Base-by-base conservation (phyloP, 2,888 invertebrate genomes). In the Sipunculus nudus region DNA sequence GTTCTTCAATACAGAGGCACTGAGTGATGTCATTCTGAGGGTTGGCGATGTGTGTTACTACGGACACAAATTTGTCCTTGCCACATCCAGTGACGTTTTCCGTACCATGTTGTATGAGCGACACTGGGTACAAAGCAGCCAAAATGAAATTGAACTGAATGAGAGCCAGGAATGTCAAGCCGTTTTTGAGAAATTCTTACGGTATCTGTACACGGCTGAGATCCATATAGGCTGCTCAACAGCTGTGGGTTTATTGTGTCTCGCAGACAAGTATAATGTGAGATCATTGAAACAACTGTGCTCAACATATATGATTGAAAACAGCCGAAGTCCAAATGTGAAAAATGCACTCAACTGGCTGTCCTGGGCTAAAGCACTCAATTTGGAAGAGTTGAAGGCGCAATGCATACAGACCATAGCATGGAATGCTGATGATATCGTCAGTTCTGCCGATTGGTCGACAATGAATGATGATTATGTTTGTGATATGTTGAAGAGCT, bases 211-310 rank as follows among this genome's bases (percentile, higher is more conserved):
- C 72, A 80, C 81, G 3, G 83, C 81, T 3, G 78, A 81, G 62
- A 74, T 83, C 1, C 62, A 65, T n/a, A 75, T 83, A 39, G 75
- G 72, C 29, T 71, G 71, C 25, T 74, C 77, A 5, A 75, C 76
- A 21, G 79, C 81, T 13, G 77, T 82, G 0, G 83, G 83, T 1
- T 76, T 83, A 53, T 68, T 84, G 31, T 83, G 82, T 64, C 69
- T 84, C 35, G 82, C 84, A 0, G 84, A 82, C 65, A 84, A 84
- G 63, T 84, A 84, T 68, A 75, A 80, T 50, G 83, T 84, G 10
- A 63, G 65, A 13, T 81, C 84, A 4, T 67, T 84, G 46, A 81
- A 82, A 60, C 59, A 67, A 3, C 68, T 83, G 35, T 81, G 81
- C 58, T 74, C 75, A 1, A 63, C 70, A n/a, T 84, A 79, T 67